Evolutionary conservation across 2,888 invertebrate genomes (phyloP).

Genomic region (Drosophila bunnanda): DNA sequence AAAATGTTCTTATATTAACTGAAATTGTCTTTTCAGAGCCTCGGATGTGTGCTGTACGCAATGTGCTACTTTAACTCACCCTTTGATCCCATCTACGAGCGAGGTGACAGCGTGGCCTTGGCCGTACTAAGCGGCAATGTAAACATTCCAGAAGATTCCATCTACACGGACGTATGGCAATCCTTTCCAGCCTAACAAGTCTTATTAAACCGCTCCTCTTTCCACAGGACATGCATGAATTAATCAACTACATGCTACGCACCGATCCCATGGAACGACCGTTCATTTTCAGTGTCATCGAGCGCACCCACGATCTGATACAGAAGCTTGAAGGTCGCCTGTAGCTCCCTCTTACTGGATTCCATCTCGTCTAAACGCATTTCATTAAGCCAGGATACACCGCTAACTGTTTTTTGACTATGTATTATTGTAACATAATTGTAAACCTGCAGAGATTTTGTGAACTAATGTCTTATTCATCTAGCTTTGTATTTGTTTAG

Average conservation of each 20-base stretch:
- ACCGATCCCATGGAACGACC: slow-evolving; percentile 92
- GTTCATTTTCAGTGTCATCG: slow-evolving; percentile 90
- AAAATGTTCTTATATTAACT: neutral
- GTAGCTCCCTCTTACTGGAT: slow-evolving; percentile 76
- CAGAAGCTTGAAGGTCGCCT: slow-evolving; percentile 87
- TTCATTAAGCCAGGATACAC: slow-evolving; percentile 52
- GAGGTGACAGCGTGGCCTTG: slow-evolving; percentile 94
- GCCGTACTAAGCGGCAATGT: slow-evolving; percentile 92
- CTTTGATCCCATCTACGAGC: slow-evolving; percentile 92
- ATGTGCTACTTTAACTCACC: slow-evolving; percentile 94
- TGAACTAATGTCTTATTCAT: slow-evolving; percentile 39
- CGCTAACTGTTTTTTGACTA: slow-evolving; percentile 67
- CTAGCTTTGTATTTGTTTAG: slow-evolving; percentile 1
- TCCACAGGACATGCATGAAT: slow-evolving; percentile 89
- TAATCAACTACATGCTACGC: slow-evolving; percentile 89
- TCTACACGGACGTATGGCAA: slow-evolving; percentile 86
- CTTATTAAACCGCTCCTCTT: neutral
- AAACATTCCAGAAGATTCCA: slow-evolving; percentile 89
- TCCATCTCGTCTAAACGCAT: slow-evolving; percentile 34
- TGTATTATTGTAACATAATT: slow-evolving; percentile 69
- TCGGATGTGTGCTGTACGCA: slow-evolving; percentile 94
- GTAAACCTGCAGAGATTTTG: slow-evolving; percentile 63
- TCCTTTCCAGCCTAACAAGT: accelerated
- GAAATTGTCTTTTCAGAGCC: slow-evolving; percentile 86
- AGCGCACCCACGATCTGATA: slow-evolving; percentile 87